Conservation (phyloP, 2,797 vertebrate genomes). For the Brachyalestes nurse region DNA sequence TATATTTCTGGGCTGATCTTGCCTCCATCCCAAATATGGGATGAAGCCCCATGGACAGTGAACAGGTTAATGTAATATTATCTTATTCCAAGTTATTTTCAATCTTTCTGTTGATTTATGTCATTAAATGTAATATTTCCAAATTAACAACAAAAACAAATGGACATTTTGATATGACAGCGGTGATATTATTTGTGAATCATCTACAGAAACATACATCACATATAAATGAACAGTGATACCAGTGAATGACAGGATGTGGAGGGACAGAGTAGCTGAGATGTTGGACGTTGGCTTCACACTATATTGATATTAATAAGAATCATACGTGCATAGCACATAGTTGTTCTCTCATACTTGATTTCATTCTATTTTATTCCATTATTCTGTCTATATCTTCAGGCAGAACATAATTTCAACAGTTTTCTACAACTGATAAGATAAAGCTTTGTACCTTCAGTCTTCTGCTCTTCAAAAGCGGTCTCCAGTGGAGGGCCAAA, state of each 20-base stretch:
- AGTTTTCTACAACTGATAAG: not conserved
- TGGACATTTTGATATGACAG: not conserved
- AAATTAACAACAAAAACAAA: not conserved
- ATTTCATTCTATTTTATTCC: not conserved
- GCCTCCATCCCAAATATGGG: too few species aligned
- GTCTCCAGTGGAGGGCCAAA: conserved; percentile 96
- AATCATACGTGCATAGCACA: not conserved
- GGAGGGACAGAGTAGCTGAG: conserved; percentile 22
- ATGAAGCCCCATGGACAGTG: too few species aligned
- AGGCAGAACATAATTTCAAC: not conserved
- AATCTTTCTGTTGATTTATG: not conserved
- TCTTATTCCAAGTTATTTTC: not conserved
- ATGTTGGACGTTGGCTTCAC: not conserved
- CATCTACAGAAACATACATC: conserved; percentile 17
- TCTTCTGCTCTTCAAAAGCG: conserved; percentile 89
- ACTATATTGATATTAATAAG: not conserved
- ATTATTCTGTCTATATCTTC: not conserved
- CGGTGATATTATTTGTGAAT: not conserved
- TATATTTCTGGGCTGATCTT: too few species aligned
- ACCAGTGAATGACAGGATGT: conserved; percentile 17
- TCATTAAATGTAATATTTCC: not conserved
- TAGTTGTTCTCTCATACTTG: not conserved
- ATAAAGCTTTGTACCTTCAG: conserved; percentile 81
- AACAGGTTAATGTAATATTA: too few species aligned
- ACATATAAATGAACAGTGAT: conserved; percentile 14